Percentiles rank a stretch among this genome's conserved stretches.
phyloP scores from a whole-genome alignment of 2,113 vertebrate genomes.

The Ibidorhyncha struthersii region DNA sequence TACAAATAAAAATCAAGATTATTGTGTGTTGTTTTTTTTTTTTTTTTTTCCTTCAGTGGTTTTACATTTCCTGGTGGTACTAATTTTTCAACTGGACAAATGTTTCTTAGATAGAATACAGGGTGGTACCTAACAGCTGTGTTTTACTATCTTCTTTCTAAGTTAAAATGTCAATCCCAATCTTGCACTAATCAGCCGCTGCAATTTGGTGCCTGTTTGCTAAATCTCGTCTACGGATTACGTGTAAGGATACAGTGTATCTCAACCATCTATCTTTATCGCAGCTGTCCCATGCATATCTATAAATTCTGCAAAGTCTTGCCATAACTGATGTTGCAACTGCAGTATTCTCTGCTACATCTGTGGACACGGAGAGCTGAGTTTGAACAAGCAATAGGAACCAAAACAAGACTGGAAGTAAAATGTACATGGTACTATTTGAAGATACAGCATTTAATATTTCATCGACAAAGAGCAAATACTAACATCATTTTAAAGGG shows the following conservation, averaged over 20 bases:
- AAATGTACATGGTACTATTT: background rate
- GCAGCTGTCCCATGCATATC: rapidly evolving
- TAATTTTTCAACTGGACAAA: background rate
- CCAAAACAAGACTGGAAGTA: background rate
- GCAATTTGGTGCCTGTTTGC: background rate
- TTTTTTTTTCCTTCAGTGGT: no score
- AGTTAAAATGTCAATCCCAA: background rate
- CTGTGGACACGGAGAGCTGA: background rate
- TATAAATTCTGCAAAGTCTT: background rate
- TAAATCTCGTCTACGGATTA: background rate
- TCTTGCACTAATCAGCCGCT: background rate
- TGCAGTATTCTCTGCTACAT: background rate
- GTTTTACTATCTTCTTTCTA: background rate
- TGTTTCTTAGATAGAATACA: background rate
- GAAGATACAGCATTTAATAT: background rate
- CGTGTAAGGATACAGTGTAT: no score
- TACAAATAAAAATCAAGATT: background rate
- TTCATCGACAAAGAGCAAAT: background rate
- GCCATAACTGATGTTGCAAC: background rate
- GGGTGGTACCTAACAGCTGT: background rate
- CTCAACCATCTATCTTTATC: background rate
- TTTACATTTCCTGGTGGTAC: no score
- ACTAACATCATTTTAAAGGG: background rate
- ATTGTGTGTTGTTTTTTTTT: rapidly evolving
- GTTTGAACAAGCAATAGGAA: background rate